Percentiles rank a stretch among this genome's conserved stretches.
phyloP scores from a whole-genome alignment of 1,140 invertebrate genomes.

The Lethocerus indicus region DNA sequence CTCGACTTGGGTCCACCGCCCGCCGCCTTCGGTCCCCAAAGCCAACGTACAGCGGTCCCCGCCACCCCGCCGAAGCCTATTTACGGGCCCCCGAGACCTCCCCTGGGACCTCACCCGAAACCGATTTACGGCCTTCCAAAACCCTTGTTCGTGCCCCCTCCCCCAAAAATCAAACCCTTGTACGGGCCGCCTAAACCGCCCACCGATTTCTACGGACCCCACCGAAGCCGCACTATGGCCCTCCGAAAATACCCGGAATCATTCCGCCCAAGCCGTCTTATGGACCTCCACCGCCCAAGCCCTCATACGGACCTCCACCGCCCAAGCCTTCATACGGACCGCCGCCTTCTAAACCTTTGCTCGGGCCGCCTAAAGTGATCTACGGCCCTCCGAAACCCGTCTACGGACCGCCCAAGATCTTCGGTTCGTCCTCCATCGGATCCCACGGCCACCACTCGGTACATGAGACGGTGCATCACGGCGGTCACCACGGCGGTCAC shows the following conservation, averaged over 20 bases:
- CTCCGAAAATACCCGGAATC: slow-evolving; percentile 21
- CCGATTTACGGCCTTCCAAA: slow-evolving; percentile 19
- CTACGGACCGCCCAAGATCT: slow-evolving; percentile 22
- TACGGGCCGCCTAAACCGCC: slow-evolving; percentile 13
- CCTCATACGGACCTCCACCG: slow-evolving; percentile 16
- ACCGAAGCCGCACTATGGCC: slow-evolving; percentile 23
- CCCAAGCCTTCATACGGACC: slow-evolving; percentile 9
- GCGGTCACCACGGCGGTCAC: slow-evolving; percentile 27
- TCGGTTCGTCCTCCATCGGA: too few species aligned
- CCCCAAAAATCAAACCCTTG: slow-evolving; percentile 9
- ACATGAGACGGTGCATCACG: background rate
- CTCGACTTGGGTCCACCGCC: too few species aligned
- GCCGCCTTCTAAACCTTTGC: too few species aligned
- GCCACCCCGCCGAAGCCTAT: slow-evolving; percentile 12
- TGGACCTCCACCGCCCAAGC: slow-evolving; percentile 19
- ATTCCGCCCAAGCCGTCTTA: slow-evolving; percentile 11
- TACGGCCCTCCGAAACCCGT: slow-evolving; percentile 23
- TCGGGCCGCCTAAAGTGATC: slow-evolving; percentile 12
- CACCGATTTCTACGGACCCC: slow-evolving; percentile 9
- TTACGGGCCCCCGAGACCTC: slow-evolving; percentile 16
- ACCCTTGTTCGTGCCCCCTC: slow-evolving; percentile 15
- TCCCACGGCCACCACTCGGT: too few species aligned
- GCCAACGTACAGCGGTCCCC: too few species aligned
- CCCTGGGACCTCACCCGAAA: too few species aligned
- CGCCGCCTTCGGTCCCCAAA: too few species aligned